Base-by-base conservation (phyloP, 2,797 vertebrate species). In the Holocentrus rufus region DNA sequence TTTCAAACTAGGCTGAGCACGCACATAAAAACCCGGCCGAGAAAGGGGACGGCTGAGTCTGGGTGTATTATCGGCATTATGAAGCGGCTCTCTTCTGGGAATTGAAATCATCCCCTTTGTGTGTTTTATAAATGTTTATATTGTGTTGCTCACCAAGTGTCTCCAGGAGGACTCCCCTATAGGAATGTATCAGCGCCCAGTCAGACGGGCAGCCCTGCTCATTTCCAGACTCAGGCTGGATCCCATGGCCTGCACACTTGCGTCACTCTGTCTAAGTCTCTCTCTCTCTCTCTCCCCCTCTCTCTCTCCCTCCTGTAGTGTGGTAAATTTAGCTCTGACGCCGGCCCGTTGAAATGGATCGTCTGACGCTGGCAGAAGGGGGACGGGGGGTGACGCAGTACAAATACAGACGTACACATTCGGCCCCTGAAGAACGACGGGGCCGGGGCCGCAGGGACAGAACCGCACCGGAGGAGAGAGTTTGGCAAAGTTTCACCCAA, bases 301-400 rank as follows among this genome's bases (percentile, higher is more conserved):
- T 27, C 25, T 27, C 36, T 52, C 34, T 68, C 75, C 79, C 67
- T 56, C 15, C 52, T 67, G 5, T 15, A 25, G 56, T 13, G 31
- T 1, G 54, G 71, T 91, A 87, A 89, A 89, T 90, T 88, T 90
- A 93, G 90, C 74, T 62, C 82, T 89, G 82, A 87, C 77, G 70
- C 58, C 22, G 30, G 60, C 67, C 72, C 76, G 80, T 73, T 83
- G 84, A 82, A 89, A 88, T 63, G 67, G 63, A 14, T 72, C 72
- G 63, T 66, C 64, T 86, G 85, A 88, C 69, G 71, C 11, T 65
- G 46, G 58, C 64, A 8, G 66, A 75, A 42, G 81, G 34, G 65
- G 15, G 53, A 49, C 46, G 61, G 34, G 46, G 46, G 66, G 50
- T 11, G 74, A 68, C 14, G 23, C 56, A 63, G 76, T 74, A 83